These are phyloP conservation scores for Alethe castanea DNA, from an alignment of 2,113 vertebrate genomes.

Conservation along the genomic window DNA sequence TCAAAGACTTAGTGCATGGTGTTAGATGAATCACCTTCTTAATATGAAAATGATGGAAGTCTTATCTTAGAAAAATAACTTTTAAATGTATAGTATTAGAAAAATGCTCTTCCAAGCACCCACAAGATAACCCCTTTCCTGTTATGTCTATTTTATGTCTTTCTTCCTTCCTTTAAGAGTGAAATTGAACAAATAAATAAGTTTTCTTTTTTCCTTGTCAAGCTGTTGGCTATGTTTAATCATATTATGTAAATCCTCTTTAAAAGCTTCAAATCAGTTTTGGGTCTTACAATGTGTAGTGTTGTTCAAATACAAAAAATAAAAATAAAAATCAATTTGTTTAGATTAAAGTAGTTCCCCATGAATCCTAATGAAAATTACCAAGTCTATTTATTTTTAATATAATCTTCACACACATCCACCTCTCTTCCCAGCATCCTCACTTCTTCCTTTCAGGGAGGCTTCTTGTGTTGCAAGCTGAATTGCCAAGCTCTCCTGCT, in stretches of 20 bases:
- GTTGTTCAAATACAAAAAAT: conserved; percentile 33
- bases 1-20: not conserved
- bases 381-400: conserved; percentile 18
- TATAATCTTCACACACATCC: not conserved
- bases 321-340: conserved; percentile 3
- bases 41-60: not conserved
- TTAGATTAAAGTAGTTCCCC: not conserved
- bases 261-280: conserved; percentile 28
- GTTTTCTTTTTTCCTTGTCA: not conserved
- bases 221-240: conserved; percentile 25
- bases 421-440: not conserved
- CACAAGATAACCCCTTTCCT: not conserved
- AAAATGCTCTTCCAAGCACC: not conserved
- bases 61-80: not conserved
- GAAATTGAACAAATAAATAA: conserved; percentile 5
- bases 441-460: not conserved
- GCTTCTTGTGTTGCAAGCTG: not conserved
- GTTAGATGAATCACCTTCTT: not conserved
- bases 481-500: not conserved
- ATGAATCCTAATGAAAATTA: conserved; percentile 30
- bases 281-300: not conserved
- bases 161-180: not conserved
- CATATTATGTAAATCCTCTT: conserved; percentile 51
- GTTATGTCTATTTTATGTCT: not conserved
- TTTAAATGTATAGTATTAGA: not conserved